phyloP scores from a whole-genome alignment of 2,888 invertebrate species.

The Hyposoter dolosus region DNA sequence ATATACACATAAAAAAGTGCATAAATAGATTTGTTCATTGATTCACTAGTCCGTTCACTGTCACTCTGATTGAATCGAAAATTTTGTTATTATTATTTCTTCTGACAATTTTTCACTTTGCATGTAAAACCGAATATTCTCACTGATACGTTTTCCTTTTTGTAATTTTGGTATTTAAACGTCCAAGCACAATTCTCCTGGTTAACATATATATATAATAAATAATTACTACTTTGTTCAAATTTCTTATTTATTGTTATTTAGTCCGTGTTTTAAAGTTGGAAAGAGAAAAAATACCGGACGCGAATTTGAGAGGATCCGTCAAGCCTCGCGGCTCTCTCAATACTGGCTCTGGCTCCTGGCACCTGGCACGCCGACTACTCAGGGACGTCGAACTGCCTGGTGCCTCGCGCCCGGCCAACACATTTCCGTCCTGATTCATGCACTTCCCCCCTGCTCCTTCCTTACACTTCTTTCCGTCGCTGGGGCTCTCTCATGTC shows the following conservation, averaged over 20 bases:
- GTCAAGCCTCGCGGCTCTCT: slow-evolving; percentile 78
- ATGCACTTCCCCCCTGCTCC: background rate
- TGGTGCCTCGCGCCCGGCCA: slow-evolving; percentile 14
- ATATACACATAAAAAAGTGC: slow-evolving; percentile 39
- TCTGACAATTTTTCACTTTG: background rate
- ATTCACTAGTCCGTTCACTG: slow-evolving; percentile 48
- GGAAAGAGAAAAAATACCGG: slow-evolving; percentile 29
- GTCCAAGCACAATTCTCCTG: slow-evolving; percentile 3
- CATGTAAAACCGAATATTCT: slow-evolving; percentile 1
- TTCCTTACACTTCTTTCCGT: background rate
- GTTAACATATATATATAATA: background rate
- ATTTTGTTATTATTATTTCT: background rate
- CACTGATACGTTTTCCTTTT: slow-evolving; percentile 4
- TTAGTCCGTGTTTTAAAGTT: background rate
- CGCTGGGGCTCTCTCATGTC: background rate
- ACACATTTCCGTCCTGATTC: slow-evolving; percentile 31
- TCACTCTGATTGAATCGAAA: slow-evolving; percentile 18
- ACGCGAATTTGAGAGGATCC: slow-evolving; percentile 70
- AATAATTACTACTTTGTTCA: background rate
- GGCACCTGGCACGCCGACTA: slow-evolving; percentile 63
- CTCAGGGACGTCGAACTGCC: slow-evolving; percentile 56
- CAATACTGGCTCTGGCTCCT: slow-evolving; percentile 75
- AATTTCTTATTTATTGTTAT: background rate
- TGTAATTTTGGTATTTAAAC: slow-evolving; percentile 5
- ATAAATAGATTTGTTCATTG: slow-evolving; percentile 27